Percentiles rank a stretch among this genome's conserved stretches.
phyloP scores from a whole-genome alignment of 2,888 invertebrate species.

The Thecocarcelia acutangulata region DNA sequence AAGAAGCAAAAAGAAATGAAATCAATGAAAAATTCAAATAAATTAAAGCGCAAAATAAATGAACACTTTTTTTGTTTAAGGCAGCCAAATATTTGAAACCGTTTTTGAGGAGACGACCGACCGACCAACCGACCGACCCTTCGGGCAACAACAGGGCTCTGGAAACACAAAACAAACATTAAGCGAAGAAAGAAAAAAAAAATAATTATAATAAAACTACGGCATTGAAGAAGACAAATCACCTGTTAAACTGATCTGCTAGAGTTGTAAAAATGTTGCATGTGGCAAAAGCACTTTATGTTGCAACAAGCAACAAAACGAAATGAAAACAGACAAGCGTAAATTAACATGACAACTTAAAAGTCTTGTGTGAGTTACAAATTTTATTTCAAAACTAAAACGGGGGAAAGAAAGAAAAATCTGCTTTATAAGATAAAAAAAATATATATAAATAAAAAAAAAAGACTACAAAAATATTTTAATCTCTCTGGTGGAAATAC shows the following conservation, averaged over 20 bases:
- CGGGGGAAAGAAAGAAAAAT: slow-evolving; percentile 21
- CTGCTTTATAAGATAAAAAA: slow-evolving; percentile 38
- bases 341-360: slow-evolving; percentile 65
- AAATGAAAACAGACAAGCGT: slow-evolving; percentile 62
- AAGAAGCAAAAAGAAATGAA: slow-evolving; percentile 22
- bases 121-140: too few relatives aligned
- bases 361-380: slow-evolving; percentile 30
- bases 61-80: slow-evolving; percentile 1
- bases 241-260: slow-evolving; percentile 56
- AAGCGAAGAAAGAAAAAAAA: not conserved
- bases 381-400: not conserved
- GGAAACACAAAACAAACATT: not conserved
- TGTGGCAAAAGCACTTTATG: slow-evolving; percentile 25
- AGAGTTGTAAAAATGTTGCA: slow-evolving; percentile 38
- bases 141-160: slow-evolving; percentile 14
- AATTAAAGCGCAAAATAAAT: slow-evolving; percentile 39
- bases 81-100: slow-evolving; percentile 32
- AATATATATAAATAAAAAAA: too few relatives aligned
- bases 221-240: slow-evolving; percentile 63
- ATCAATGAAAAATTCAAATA: slow-evolving; percentile 56
- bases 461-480: slow-evolving; percentile 17
- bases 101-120: too few relatives aligned
- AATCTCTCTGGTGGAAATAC: slow-evolving; percentile 36
- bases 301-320: slow-evolving; percentile 15
- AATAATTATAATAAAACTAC: not conserved